phyloP scores from a whole-genome alignment of 2,888 invertebrate genomes.

The Andricus quercusramuli region DNA sequence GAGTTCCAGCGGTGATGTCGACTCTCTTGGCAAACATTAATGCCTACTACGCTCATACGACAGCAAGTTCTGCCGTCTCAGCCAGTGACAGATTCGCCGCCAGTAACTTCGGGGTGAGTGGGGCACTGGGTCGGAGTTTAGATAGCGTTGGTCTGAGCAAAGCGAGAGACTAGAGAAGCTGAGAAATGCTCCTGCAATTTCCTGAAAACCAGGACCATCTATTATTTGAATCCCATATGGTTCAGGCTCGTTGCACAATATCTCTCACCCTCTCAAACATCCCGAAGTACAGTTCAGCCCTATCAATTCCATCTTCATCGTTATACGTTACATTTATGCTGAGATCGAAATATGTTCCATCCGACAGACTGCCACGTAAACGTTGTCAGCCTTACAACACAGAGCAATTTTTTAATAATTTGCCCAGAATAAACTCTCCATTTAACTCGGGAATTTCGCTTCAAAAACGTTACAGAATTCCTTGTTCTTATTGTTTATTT shows the following conservation, averaged over 20 bases:
- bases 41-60: slow-evolving; percentile 99
- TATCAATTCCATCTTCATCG: slow-evolving; percentile 38
- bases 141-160: slow-evolving; percentile 37
- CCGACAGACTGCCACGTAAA: not conserved
- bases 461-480: not conserved
- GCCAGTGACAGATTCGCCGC: slow-evolving; percentile 99
- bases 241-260: slow-evolving; percentile 55
- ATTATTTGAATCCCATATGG: slow-evolving; percentile 61
- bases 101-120: slow-evolving; percentile 98
- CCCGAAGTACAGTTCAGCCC: slow-evolving; percentile 43
- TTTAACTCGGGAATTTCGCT: not conserved
- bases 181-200: slow-evolving; percentile 68
- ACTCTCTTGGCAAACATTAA: slow-evolving; percentile 99
- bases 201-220: slow-evolving; percentile 61
- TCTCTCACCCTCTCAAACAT: slow-evolving; percentile 44
- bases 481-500: not conserved
- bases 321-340: slow-evolving; percentile 2
- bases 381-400: not conserved
- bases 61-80: slow-evolving; percentile 97
- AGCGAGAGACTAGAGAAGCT: slow-evolving; percentile 44
- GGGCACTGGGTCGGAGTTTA: not conserved
- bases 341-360: not conserved
- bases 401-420: not conserved
- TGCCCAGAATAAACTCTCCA: not conserved
- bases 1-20: slow-evolving; percentile 99